phyloP scores from a whole-genome alignment of 2,797 vertebrate species.

The Coendou prehensilis region DNA sequence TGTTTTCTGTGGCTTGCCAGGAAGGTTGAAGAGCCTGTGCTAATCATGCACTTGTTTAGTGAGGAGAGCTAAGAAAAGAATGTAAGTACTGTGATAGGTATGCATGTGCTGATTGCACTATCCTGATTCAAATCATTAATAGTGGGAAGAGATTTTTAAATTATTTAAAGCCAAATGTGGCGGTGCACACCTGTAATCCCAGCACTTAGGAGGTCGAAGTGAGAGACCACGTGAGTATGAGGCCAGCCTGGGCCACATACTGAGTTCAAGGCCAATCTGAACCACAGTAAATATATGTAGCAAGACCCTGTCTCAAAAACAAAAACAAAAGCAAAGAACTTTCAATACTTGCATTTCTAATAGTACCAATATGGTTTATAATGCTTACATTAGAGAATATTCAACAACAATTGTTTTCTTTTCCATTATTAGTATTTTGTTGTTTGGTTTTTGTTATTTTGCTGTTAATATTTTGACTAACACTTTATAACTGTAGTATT shows the following conservation, averaged over 20 bases:
- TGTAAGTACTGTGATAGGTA: neutral
- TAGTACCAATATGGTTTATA: neutral
- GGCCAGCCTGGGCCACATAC: neutral
- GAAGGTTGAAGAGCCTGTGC: neutral
- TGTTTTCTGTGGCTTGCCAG: neutral
- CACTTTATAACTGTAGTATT: neutral
- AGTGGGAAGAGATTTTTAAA: neutral
- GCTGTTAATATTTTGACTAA: neutral
- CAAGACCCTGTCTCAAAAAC: neutral
- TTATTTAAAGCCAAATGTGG: neutral
- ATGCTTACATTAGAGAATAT: neutral
- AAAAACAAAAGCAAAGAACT: neutral
- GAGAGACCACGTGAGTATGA: neutral
- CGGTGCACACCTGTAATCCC: neutral
- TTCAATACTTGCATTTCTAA: conserved; percentile 32
- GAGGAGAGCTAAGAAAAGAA: neutral
- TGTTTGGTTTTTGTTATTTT: neutral
- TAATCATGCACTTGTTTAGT: neutral
- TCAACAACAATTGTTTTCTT: neutral
- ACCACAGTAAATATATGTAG: neutral
- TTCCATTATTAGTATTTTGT: neutral
- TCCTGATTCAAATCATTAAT: neutral
- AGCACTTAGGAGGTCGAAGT: neutral
- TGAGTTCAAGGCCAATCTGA: neutral
- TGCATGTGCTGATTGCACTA: neutral